Evolutionary conservation across 2,888 invertebrate species (phyloP), one percentile per base, ranked within the genome.

Genomic region (Silvanus unidentatus): DNA sequence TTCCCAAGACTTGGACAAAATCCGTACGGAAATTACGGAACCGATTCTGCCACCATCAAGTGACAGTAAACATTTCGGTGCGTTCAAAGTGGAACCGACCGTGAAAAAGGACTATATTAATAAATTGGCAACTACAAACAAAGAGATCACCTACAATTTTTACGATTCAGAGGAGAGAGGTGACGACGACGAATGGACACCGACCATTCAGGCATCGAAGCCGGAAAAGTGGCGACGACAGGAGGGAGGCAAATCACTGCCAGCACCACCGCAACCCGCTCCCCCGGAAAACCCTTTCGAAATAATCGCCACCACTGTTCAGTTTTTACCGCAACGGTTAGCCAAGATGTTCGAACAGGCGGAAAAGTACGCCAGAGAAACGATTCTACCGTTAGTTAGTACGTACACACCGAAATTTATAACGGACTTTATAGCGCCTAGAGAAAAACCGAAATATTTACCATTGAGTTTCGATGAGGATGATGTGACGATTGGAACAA

Each of bases 301-400:
- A 45, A 58, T 64, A 1, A 64, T 71, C 9, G 65, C 69, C 1
- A 67, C 80, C 44, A 87, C 84, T 0, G 86, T 90, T 0, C 90
- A 91, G 65, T 80, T 88, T 60, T 72, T 91, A 35, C 90, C 90
- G 0, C 84, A 87, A 52, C 76, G 87, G 9, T 69, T 90, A 1
- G 87, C 87, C 1, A 83, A 84, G 2, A 81, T 91, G 68, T 78
- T 91, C 38, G 85, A 88, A 30, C 81, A 88, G 55, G 90, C 89
- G 0, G 90, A 90, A 62, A 77, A 82, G 39, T 89, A 89, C 66
- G 88, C 89, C 0, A 76, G 87, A 42, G 84, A 87, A 65, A 88
- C 86, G 0, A 73, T 88, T 1, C 67, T 88, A 42, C 88, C 88
- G 0, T 66, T 88, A 4, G 86, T 88, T 8, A 87, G 87, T 10